Percentiles rank a stretch among this genome's conserved stretches.
Conservation (phyloP, 2,113 vertebrate genomes). For the Miniopterus natalensis region DNA sequence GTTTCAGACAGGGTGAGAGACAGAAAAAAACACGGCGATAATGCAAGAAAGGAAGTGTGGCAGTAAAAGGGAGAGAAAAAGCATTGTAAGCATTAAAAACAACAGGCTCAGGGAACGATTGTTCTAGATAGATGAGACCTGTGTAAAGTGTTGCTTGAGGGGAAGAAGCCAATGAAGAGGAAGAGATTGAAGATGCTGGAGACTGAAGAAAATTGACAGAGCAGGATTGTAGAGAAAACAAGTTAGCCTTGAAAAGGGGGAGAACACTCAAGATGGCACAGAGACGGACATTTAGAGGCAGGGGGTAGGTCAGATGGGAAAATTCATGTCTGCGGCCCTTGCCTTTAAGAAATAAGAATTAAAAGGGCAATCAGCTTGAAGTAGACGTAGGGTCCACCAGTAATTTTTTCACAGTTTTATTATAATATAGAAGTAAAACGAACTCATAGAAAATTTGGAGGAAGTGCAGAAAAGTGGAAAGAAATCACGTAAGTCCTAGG, state of each 20-base stretch:
- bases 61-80: slow-evolving; percentile 13
- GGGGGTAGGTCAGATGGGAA: not conserved
- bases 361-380: slow-evolving; percentile 1
- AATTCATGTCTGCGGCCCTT: not conserved
- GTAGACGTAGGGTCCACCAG: not conserved
- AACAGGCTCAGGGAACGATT: slow-evolving; percentile 11
- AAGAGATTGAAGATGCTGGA: slow-evolving; percentile 29
- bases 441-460: slow-evolving; percentile 28
- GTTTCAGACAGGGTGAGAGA: not conserved
- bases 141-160: slow-evolving; percentile 17
- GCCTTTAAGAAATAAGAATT: slow-evolving; percentile 9
- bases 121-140: slow-evolving; percentile 56
- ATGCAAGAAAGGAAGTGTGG: slow-evolving; percentile 10
- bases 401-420: slow-evolving; percentile 27
- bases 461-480: slow-evolving; percentile 46
- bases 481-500: slow-evolving; percentile 26
- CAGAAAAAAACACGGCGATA: not conserved
- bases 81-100: not conserved
- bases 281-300: not conserved
- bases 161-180: slow-evolving; percentile 12
- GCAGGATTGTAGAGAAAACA: not conserved
- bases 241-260: not conserved
- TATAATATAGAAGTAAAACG: slow-evolving; percentile 14
- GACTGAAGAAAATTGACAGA: not conserved
- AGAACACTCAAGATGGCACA: not conserved